phyloP scores from a whole-genome alignment of 2,888 invertebrate genomes.

The Emmelina monodactyla region DNA sequence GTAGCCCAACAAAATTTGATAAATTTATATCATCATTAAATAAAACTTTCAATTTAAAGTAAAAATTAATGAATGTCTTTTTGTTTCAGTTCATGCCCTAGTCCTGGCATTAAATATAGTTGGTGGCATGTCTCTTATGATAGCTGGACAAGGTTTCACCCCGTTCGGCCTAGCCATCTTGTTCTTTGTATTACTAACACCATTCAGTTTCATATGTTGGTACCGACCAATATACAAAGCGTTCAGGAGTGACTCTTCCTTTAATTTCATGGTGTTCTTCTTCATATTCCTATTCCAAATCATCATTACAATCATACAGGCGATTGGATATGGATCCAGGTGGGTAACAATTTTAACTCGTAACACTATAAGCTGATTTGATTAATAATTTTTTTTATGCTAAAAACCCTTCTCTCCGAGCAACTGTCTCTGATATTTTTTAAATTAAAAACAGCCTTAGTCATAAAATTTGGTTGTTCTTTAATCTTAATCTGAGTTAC shows the following conservation, averaged over 20 bases:
- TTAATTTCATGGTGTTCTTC: conserved; percentile 99
- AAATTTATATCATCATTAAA: neutral
- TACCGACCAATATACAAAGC: conserved; percentile 99
- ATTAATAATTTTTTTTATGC: too few relatives aligned
- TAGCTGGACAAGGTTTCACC: conserved; percentile 67
- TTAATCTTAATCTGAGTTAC: too few relatives aligned
- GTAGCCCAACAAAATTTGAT: neutral
- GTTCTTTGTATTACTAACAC: conserved; percentile 89
- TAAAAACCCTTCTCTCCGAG: too few relatives aligned
- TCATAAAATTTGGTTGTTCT: too few relatives aligned
- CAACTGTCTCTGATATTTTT: too few relatives aligned
- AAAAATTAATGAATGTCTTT: conserved; percentile 7
- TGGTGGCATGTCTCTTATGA: conserved; percentile 81
- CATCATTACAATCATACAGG: conserved; percentile 85
- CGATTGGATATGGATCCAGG: conserved; percentile 92
- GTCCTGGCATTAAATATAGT: conserved; percentile 86
- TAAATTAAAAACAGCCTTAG: too few relatives aligned
- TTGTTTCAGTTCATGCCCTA: conserved; percentile 84
- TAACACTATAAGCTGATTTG: too few relatives aligned
- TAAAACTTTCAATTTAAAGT: neutral
- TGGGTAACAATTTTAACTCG: conserved; percentile 53
- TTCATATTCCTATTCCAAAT: conserved; percentile 98
- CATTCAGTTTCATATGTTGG: conserved; percentile 98
- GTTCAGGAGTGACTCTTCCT: conserved; percentile 97
- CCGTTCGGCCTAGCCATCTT: conserved; percentile 90